Evolutionary conservation across 2,888 invertebrate species (phyloP).

Genomic region (Lypha dubia): DNA sequence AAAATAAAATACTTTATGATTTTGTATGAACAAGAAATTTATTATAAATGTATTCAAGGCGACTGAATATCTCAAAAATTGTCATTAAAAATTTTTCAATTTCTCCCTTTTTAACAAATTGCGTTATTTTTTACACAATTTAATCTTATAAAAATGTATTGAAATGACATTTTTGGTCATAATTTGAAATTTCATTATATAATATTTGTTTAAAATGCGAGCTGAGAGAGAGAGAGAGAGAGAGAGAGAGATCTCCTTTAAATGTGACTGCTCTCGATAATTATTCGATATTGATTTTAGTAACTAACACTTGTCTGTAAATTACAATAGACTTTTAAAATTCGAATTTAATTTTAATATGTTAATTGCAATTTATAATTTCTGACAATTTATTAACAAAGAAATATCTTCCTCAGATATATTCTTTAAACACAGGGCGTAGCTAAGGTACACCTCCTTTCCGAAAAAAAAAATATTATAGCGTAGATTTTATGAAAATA

Average conservation of each 20-base stretch:
- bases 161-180: too few relatives aligned
- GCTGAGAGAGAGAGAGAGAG: not conserved
- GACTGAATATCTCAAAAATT: not conserved
- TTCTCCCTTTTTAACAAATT: constrained; percentile 7
- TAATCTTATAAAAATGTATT: too few relatives aligned
- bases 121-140: not conserved
- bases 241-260: not conserved
- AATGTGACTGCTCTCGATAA: not conserved
- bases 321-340: not conserved
- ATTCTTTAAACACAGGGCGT: too few relatives aligned
- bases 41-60: not conserved
- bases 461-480: too few relatives aligned
- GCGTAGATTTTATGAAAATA: too few relatives aligned
- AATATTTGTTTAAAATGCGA: not conserved
- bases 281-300: constrained; percentile 12
- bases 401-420: not conserved
- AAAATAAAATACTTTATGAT: constrained; percentile 21
- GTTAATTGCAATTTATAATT: not conserved
- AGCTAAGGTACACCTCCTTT: too few relatives aligned
- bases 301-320: constrained; percentile 6
- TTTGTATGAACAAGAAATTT: not conserved
- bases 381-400: not conserved
- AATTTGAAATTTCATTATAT: too few relatives aligned
- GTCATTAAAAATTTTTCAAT: not conserved
- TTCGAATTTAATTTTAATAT: not conserved